Base-by-base conservation (phyloP, 1,140 invertebrate species). In the Rhagoletis pomonella region DNA sequence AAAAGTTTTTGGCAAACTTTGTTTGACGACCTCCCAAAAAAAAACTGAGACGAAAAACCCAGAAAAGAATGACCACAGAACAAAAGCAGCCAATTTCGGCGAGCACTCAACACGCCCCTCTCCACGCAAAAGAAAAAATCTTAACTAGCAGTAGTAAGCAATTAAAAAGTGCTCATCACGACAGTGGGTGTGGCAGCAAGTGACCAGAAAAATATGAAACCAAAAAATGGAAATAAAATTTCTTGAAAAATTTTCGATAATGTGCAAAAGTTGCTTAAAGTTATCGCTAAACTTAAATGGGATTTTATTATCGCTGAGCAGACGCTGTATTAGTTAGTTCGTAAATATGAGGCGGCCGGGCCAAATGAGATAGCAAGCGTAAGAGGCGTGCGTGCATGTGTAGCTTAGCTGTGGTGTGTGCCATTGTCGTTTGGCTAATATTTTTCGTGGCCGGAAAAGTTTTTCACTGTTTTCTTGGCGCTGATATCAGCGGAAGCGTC, bases 141-240 rank as follows among this genome's bases (percentile, higher is more conserved):
- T 73, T 73, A 73, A 73, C 39, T 73, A 44, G 67, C 67, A 47
- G 67, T 29, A 81, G 73, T 81, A 81, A 58, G 73, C 73, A 81
- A 81, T 81, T 81, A 81, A 81, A 81, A 81, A 81, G 73, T 81
- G 47, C 73, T 81, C 47, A 50, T n/a, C 44, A 55, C 4, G 73
- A 9, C 50, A 55, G 47, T 55, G 73, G 73, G 73, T 55, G 47
- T 81, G 73, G 73, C 73, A 67, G 73, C 73, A 81, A 81, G 47
- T 81, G 73, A 81, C 73, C 73, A 81, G 73, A 81, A 81, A 67
- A 81, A 81, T 81, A 81, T 81, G 50, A 81, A 81, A 81, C 50
- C 4, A 81, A 81, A 50, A 55, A 55, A 81, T 50, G 17, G 14
- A 55, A 55, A 17, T 81, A 73, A 73, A 73, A 42, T 39, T 29